Percentiles rank a stretch among this genome's conserved stretches.
phyloP scores from a whole-genome alignment of 2,797 vertebrate species.

The Anas flavirostris region DNA sequence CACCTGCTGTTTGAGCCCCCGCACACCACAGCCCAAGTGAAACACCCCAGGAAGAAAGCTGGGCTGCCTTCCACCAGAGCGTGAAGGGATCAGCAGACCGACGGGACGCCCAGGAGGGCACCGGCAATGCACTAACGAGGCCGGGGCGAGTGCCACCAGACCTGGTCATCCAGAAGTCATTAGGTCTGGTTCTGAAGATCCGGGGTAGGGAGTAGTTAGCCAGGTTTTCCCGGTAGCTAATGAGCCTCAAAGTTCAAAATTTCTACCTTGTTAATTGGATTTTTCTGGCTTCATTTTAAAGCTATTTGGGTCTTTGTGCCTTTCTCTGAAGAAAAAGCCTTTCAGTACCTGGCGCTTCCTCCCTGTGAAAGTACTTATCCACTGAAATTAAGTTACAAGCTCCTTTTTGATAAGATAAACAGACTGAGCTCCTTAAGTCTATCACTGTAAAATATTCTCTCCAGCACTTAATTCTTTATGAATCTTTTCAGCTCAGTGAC shows the following conservation, averaged over 20 bases:
- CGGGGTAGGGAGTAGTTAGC: rapidly evolving
- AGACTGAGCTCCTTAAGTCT: slow-evolving; percentile 9
- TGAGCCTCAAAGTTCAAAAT: neutral
- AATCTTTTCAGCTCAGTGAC: slow-evolving; percentile 18
- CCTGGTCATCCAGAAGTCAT: rapidly evolving
- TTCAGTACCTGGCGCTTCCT: neutral
- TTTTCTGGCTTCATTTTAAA: neutral
- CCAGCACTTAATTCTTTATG: slow-evolving; percentile 15
- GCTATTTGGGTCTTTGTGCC: neutral
- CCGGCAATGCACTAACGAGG: neutral
- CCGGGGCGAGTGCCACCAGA: rapidly evolving
- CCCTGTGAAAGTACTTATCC: neutral
- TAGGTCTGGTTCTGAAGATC: neutral
- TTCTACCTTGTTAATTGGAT: slow-evolving; percentile 8
- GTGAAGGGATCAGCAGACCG: rapidly evolving
- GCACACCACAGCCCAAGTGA: rapidly evolving
- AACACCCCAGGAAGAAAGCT: rapidly evolving
- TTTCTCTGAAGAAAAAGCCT: slow-evolving; percentile 6
- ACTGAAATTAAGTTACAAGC: slow-evolving; percentile 43
- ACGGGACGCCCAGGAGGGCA: neutral
- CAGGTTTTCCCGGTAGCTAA: neutral
- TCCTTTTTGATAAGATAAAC: slow-evolving; percentile 40
- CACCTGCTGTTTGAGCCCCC: neutral
- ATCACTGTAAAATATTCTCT: slow-evolving; percentile 17
- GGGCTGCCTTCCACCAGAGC: rapidly evolving